Evolutionary conservation across 2,113 vertebrate species (phyloP), one percentile per base, ranked within the genome.

Genomic region (Pluvialis apricaria): DNA sequence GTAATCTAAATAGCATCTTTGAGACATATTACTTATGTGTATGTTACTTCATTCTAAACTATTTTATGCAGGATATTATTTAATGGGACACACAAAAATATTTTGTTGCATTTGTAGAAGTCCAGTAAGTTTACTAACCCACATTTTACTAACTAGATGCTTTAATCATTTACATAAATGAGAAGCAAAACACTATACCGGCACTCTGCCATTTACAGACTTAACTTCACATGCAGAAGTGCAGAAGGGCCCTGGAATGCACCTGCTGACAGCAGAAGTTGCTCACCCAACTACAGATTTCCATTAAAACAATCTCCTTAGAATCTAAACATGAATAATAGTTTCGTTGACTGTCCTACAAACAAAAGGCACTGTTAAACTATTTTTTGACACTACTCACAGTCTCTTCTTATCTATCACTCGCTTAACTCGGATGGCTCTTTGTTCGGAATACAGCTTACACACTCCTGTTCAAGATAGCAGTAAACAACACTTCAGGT

Each of bases 361-460:
- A 81, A 71, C 0, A 5, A 87, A 91, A 89, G 49, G 34, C 61
- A 94, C 13, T 76, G 36, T 84, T 91, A 79, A 90, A 72, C 12
- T 77, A 8, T 44, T 82, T 73, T 90, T 75, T 78, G 38, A 60
- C 44, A 26, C 11, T 97, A 99, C 99, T 99, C 90, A 99, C 99
- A 99, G 89, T 97, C 99, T 98, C 96, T 99, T 99, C 97, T 99
- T 99, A 94, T 99, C 99, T 96, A 99, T 98, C 93, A 99, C 98
- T 68, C 98, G 98, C 92, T 99, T 99, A 42, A 99, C 99, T 80
- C 99, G 96, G 91, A 99, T 99, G 47, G 99, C 99, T 96, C 99
- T 99, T 84, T 99, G 99, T 87, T 99, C 99, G 14, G 99, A 99
- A 96, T 99, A 99, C 72, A 99, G 98, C 89, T 99, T 99, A 95